A percentile compares a stretch with the other conserved stretches of the same genome.
These are phyloP conservation scores for Notolabrus celidotus DNA, from an alignment of 2,797 vertebrate species.

Conservation along the genomic window DNA sequence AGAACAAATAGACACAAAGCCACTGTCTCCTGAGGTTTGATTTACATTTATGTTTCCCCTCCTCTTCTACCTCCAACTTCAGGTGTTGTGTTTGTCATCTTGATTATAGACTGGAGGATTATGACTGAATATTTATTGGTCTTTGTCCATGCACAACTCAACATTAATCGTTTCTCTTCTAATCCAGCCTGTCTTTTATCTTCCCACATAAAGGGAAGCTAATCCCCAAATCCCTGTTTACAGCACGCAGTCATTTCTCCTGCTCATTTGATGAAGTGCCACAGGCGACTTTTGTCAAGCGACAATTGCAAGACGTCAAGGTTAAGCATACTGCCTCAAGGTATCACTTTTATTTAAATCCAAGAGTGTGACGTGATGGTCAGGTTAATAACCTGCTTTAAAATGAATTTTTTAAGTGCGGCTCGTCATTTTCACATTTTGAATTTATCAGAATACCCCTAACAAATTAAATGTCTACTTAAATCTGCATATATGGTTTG, in stretches of 20 bases:
- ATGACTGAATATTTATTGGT: slow-evolving; percentile 81
- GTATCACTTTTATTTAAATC: slow-evolving; percentile 37
- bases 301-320: slow-evolving; percentile 42
- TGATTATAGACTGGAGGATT: slow-evolving; percentile 80
- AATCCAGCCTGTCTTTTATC: slow-evolving; percentile 81
- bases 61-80: slow-evolving; percentile 48
- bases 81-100: slow-evolving; percentile 75
- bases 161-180: slow-evolving; percentile 81
- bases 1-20: slow-evolving; percentile 31
- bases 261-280: slow-evolving; percentile 66
- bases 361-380: slow-evolving; percentile 4
- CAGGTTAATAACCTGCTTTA: slow-evolving; percentile 18
- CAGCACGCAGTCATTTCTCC: slow-evolving; percentile 72
- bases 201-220: slow-evolving; percentile 82
- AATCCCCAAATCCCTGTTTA: slow-evolving; percentile 83
- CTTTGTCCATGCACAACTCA: slow-evolving; percentile 81
- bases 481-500: slow-evolving; percentile 48
- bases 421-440: slow-evolving; percentile 12
- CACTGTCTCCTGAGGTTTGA: slow-evolving; percentile 27
- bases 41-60: slow-evolving; percentile 52
- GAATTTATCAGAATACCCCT: slow-evolving; percentile 21
- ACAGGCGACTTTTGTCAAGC: slow-evolving; percentile 60
- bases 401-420: slow-evolving; percentile 37
- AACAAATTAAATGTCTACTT: slow-evolving; percentile 43
- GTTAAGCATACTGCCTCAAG: slow-evolving; percentile 42